Base-by-base conservation (phyloP, 2,888 invertebrate genomes). In the Drosophila ochracea region DNA sequence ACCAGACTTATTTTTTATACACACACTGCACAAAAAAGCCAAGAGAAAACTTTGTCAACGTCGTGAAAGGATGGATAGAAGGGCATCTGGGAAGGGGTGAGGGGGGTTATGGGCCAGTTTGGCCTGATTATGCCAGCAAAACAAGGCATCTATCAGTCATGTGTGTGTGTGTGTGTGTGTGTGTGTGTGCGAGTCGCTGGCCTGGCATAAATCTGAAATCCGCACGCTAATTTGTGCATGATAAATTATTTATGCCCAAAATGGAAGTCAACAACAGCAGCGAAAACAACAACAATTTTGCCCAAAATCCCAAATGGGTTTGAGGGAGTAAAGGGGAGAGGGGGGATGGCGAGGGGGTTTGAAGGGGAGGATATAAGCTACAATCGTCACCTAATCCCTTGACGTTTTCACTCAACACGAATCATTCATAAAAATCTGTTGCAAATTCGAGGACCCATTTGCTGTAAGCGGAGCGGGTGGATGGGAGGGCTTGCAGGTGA, bases 201-300 rank as follows among this genome's bases (percentile, higher is more conserved):
- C 49, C 50, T 61, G 60, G 73, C 72, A 73, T 73, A 79, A 82
- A 81, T 76, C 83, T 71, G 69, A 83, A 83, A 89, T 80, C 84
- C 83, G 75, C 73, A 76, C 83, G 89, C 91, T 91, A 90, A 91
- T 91, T 92, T 91, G 87, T 83, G 82, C 85, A 83, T 90, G 86
- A 92, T 92, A 92, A 92, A 92, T 92, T 91, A 92, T 92, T 91
- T 91, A 92, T 91, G 90, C 78, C 86, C 87, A 84, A 84, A 86
- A 75, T 79, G 80, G 80, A 78, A 76, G 73, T 64, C 73, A 76
- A 66, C 80, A 82, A 33, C 65, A 68, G 64, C 64, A 33, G 37
- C 54, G 30, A 16, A 62, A 60, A 65, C 50, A 69, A 68, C 58
- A 76, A 71, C 68, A 73, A 70, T 19, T 73, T 57, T 65, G 31